A percentile compares a stretch with the other conserved stretches of the same genome.
phyloP scores from a whole-genome alignment of 2,888 invertebrate genomes.

The Pterostichus niger region DNA sequence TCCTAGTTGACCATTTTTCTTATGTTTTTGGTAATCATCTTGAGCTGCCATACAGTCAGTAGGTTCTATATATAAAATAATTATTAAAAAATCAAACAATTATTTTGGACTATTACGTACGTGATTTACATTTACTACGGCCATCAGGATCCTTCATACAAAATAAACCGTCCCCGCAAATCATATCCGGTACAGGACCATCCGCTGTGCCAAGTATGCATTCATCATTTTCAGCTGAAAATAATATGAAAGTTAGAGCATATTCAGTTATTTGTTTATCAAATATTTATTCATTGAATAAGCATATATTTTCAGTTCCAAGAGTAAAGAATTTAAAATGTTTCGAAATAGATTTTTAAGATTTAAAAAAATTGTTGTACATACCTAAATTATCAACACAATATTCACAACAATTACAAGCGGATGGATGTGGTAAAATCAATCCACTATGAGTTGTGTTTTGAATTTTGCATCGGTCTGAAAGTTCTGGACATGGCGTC shows the following conservation, averaged over 20 bases:
- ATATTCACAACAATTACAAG: constrained; percentile 83
- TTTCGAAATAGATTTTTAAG: background rate
- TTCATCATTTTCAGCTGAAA: constrained; percentile 77
- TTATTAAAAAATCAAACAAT: background rate
- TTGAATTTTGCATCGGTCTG: constrained; percentile 78
- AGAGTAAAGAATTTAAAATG: too few relatives aligned
- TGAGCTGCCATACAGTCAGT: constrained; percentile 74
- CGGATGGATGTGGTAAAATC: constrained; percentile 79
- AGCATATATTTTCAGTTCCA: too few relatives aligned
- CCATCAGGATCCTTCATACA: constrained; percentile 73
- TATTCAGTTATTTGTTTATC: too few relatives aligned
- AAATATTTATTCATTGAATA: too few relatives aligned
- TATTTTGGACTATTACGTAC: constrained; percentile 41
- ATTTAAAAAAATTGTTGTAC: background rate
- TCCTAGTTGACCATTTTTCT: constrained; percentile 78
- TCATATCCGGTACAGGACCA: constrained; percentile 78
- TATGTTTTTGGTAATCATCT: constrained; percentile 78
- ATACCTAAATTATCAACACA: constrained; percentile 81
- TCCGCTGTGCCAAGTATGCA: constrained; percentile 77
- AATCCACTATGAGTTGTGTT: constrained; percentile 81
- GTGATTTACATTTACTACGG: constrained; percentile 65
- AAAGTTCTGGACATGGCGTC: constrained; percentile 74
- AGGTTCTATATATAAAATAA: constrained; percentile 68
- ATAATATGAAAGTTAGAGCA: constrained; percentile 13
- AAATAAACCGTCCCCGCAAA: constrained; percentile 81